Base-by-base conservation (phyloP, 2,888 invertebrate species). In the Dimorphilus gyrociliatus region DNA sequence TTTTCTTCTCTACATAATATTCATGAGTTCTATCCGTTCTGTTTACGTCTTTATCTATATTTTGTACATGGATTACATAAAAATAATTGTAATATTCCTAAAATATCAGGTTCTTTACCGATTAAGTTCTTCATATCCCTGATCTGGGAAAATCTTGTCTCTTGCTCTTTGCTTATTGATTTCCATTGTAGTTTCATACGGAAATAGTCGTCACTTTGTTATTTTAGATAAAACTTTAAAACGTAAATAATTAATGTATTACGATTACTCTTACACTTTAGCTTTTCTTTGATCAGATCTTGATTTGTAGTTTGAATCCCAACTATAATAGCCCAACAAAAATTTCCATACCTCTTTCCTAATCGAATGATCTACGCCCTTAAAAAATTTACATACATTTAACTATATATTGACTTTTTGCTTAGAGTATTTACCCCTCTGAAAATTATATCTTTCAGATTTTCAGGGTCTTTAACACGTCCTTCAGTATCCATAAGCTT, bases 131-230 rank as follows among this genome's bases (percentile, higher is more conserved):
- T 90, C 42, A 84, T 70, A 48, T 92, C 90, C 34, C 81, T 72
- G 57, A 78, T 84, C 45, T 80, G 78, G 2, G 79, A 70, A 61
- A 92, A 94, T 42, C 81, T 73, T 1, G 72, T 70, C 56, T 92
- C 88, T 60, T 97, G 97, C 0, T 72, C 74, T 12, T 72, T 71
- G 0, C 78, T 76, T 66, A 97, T 81, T 1, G 81, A 78, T 41
- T 78, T 72, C 97, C 97, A 97, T 57, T 97, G 94, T 14, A 81
- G 69, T 59, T 94, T 97, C 88, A 97, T 90, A 27, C 73, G 72
- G 60, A 77, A 84, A 63, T 94, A 94, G 55, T 86, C 84, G 39
- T 79, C 75, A 15, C 65, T 66, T 42, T 7, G 25, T 18, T n/a
- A n/a, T 21, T 10, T 21, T n/a, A 21, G n/a, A 10, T n/a, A 21